Evolutionary conservation across 2,888 invertebrate species (phyloP).

Genomic region (Pristionchus entomophagus): DNA sequence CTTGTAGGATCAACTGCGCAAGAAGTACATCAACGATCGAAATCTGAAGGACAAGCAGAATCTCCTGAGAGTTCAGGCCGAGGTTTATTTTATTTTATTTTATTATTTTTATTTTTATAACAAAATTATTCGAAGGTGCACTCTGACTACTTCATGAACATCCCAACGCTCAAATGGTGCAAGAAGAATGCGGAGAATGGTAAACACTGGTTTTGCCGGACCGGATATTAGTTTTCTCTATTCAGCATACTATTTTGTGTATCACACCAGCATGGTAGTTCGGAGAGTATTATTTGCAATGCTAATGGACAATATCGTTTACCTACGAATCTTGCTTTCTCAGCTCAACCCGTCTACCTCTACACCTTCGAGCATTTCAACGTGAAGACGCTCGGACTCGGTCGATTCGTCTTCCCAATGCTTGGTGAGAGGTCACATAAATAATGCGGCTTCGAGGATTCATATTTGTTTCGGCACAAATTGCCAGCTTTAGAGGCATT

Average conservation of each 20-base stretch:
- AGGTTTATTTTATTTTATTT: neutral
- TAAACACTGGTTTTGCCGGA: too few species aligned
- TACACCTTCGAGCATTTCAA: conserved; percentile 68
- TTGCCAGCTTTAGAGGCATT: neutral
- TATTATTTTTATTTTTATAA: neutral
- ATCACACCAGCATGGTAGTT: too few species aligned
- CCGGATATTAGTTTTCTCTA: too few species aligned
- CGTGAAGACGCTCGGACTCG: conserved; percentile 62
- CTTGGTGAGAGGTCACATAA: conserved; percentile 48
- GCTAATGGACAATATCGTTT: too few species aligned
- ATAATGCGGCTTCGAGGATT: too few species aligned
- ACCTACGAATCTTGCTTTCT: too few species aligned
- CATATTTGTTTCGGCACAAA: neutral
- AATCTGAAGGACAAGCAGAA: conserved; percentile 29
- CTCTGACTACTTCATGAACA: conserved; percentile 27
- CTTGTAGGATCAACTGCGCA: neutral
- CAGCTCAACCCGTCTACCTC: conserved; percentile 58
- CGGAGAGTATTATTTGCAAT: too few species aligned
- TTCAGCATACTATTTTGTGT: too few species aligned
- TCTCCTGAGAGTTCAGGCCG: neutral
- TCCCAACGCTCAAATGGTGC: conserved; percentile 1
- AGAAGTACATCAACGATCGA: conserved; percentile 2
- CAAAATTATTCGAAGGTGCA: neutral
- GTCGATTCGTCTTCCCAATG: conserved; percentile 63
- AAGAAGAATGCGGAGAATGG: conserved; percentile 8